Conservation (phyloP, 2,888 invertebrate genomes). For the Ophion ellenae region DNA sequence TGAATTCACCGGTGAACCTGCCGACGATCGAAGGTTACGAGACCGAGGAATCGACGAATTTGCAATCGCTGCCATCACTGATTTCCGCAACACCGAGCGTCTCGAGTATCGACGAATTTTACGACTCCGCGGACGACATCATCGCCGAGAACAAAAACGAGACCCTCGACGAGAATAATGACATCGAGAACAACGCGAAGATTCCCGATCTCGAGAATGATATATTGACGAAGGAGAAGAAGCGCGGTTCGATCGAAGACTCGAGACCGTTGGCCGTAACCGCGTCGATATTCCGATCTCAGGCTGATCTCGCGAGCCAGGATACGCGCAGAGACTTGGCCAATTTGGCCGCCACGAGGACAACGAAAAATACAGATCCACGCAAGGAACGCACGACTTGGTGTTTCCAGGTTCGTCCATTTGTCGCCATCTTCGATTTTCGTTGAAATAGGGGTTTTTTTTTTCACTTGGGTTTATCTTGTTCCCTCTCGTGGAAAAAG, state of each 20-base stretch:
- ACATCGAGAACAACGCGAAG: neutral
- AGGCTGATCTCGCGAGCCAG: slow-evolving; percentile 59
- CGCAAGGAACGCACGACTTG: slow-evolving; percentile 58
- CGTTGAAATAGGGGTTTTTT: neutral
- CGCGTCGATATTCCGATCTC: slow-evolving; percentile 79
- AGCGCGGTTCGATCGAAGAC: slow-evolving; percentile 38
- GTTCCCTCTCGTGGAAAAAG: neutral
- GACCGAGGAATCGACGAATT: slow-evolving; percentile 39
- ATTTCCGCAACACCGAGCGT: slow-evolving; percentile 60
- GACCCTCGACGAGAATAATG: slow-evolving; percentile 7
- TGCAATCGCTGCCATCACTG: slow-evolving; percentile 55
- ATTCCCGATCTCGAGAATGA: slow-evolving; percentile 18
- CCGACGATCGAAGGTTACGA: slow-evolving; percentile 49
- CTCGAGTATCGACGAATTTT: slow-evolving; percentile 51
- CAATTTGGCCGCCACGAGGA: slow-evolving; percentile 26
- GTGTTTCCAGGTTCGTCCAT: slow-evolving; percentile 71
- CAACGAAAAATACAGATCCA: slow-evolving; percentile 42
- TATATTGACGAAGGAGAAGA: slow-evolving; percentile 1
- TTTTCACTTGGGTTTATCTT: slow-evolving; percentile 1
- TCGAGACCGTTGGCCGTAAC: slow-evolving; percentile 80
- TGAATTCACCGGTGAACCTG: slow-evolving; percentile 46
- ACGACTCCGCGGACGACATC: slow-evolving; percentile 30
- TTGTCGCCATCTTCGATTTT: neutral
- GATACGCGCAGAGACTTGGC: slow-evolving; percentile 54
- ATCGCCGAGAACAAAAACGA: slow-evolving; percentile 12